Evolutionary conservation across 2,797 vertebrate genomes (phyloP).

Genomic region (Rhabdophis nuchalis): DNA sequence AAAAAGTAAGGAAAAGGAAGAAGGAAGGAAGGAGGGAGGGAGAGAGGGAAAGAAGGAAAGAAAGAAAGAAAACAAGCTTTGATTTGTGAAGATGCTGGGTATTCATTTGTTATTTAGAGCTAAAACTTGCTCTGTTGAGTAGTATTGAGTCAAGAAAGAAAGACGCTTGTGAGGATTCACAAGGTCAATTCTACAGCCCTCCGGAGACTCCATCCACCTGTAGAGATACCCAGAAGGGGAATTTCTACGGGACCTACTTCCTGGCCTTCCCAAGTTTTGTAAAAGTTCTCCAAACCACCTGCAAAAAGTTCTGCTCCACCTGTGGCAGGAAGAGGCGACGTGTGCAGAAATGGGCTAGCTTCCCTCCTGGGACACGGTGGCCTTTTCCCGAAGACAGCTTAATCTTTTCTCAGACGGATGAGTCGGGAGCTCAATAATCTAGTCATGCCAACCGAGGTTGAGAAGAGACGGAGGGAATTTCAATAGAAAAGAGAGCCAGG

Average conservation of each 20-base stretch:
- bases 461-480: conserved; percentile 65
- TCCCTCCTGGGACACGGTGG: conserved; percentile 61
- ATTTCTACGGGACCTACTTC: background rate
- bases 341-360: conserved; percentile 52
- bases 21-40: too few relatives aligned
- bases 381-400: conserved; percentile 71
- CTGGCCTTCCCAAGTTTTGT: background rate
- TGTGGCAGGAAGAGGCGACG: conserved; percentile 13
- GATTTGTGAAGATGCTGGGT: background rate
- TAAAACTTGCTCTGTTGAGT: background rate
- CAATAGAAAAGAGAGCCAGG: conserved; percentile 45
- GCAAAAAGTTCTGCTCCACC: conserved; percentile 27
- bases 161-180: background rate
- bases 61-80: too few relatives aligned
- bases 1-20: fast-evolving
- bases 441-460: conserved; percentile 56
- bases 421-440: conserved; percentile 65
- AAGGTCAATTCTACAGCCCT: background rate
- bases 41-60: fast-evolving
- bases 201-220: background rate
- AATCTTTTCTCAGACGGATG: conserved; percentile 73
- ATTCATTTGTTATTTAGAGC: background rate
- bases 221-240: background rate
- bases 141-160: background rate
- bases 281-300: conserved; percentile 6